Evolutionary conservation across 1,140 invertebrate genomes (phyloP).

Genomic region (Parapsyche elsis): DNA sequence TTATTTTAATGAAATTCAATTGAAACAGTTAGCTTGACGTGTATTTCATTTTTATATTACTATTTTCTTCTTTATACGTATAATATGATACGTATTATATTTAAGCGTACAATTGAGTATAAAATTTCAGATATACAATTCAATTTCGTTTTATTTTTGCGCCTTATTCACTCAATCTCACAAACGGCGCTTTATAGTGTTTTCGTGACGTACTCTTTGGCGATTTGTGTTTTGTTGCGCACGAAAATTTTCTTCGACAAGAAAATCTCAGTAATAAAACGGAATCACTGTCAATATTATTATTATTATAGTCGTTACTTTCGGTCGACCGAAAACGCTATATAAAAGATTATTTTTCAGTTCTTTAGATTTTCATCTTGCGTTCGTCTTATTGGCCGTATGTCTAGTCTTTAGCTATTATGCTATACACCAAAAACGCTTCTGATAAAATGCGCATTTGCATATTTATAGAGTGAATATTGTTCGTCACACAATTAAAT

Average conservation of each 20-base stretch:
- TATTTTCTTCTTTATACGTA: too few relatives aligned
- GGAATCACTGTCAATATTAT: slow-evolving; percentile 10
- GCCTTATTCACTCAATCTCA: not conserved
- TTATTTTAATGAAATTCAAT: too few relatives aligned
- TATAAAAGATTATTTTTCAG: not conserved
- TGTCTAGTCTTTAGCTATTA: too few relatives aligned
- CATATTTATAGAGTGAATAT: too few relatives aligned
- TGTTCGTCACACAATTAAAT: too few relatives aligned
- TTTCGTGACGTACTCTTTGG: not conserved
- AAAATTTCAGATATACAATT: slow-evolving; percentile 5
- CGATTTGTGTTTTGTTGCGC: slow-evolving; percentile 4
- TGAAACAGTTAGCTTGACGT: too few relatives aligned
- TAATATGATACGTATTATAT: too few relatives aligned
- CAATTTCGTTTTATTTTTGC: slow-evolving; percentile 16
- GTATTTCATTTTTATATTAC: too few relatives aligned
- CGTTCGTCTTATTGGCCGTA: too few relatives aligned
- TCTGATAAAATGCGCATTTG: too few relatives aligned
- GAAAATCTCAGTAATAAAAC: slow-evolving; percentile 5
- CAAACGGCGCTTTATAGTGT: slow-evolving; percentile 14
- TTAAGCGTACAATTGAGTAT: not conserved
- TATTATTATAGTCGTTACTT: slow-evolving; percentile 1
- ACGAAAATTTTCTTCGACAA: not conserved
- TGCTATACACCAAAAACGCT: too few relatives aligned
- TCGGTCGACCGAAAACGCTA: not conserved
- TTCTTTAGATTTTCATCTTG: not conserved